Percentiles rank a stretch among this genome's conserved stretches.
Evolutionary conservation across 2,888 invertebrate species (phyloP).

Genomic region (Micropterix aruncella): DNA sequence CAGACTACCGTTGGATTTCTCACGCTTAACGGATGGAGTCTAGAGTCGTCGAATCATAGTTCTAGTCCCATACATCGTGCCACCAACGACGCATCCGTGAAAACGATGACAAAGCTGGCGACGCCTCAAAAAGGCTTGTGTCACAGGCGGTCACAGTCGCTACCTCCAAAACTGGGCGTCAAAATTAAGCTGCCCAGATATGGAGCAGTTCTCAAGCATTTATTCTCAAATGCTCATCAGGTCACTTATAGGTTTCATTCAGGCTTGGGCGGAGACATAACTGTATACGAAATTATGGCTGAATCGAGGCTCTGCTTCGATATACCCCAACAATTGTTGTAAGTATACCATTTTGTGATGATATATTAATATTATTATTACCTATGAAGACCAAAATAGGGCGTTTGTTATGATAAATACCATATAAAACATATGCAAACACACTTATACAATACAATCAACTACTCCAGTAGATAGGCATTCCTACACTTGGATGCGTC

Average conservation of each 20-base stretch:
- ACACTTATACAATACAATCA: no score
- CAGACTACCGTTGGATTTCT: constrained; percentile 70
- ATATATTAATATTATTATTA: no score
- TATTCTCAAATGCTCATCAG: constrained; percentile 61
- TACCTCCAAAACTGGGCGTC: constrained; percentile 69
- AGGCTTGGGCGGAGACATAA: constrained; percentile 81
- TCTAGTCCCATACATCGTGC: constrained; percentile 61
- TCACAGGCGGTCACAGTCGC: constrained; percentile 63
- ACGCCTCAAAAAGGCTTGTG: constrained; percentile 26
- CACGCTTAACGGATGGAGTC: constrained; percentile 74
- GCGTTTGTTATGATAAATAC: no score
- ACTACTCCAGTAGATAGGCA: no score
- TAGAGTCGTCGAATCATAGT: constrained; percentile 60
- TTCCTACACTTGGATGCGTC: no score
- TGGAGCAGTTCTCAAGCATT: constrained; percentile 50
- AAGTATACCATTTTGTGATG: constrained; percentile 33
- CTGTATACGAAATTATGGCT: constrained; percentile 86
- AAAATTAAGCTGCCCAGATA: constrained; percentile 74
- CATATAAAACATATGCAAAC: no score
- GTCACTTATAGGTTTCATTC: constrained; percentile 81
- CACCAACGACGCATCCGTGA: constrained; percentile 31
- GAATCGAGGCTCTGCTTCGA: constrained; percentile 76
- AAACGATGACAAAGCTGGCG: constrained; percentile 27
- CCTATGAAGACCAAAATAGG: no score
- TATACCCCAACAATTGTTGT: constrained; percentile 81